phyloP scores from a whole-genome alignment of 2,797 vertebrate species.

The Botia almorhae region DNA sequence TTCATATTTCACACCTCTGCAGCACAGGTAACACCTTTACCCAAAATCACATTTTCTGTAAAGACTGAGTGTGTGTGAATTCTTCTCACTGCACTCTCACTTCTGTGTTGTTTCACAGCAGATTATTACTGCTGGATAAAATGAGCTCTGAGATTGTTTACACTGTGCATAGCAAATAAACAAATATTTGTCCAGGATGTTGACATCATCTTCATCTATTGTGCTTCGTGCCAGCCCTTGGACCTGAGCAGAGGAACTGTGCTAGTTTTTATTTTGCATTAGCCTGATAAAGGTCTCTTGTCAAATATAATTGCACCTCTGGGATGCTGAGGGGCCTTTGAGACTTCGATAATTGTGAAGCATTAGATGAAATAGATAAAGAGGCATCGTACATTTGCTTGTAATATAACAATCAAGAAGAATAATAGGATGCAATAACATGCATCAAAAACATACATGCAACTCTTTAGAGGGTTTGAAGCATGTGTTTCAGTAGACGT shows the following conservation, averaged over 20 bases:
- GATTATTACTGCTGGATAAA: conserved; percentile 34
- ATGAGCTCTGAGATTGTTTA: conserved; percentile 43
- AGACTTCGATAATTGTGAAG: conserved; percentile 17
- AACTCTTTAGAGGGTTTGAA: conserved; percentile 2
- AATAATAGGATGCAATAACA: not conserved
- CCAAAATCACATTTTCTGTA: conserved; percentile 10
- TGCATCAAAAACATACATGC: not conserved
- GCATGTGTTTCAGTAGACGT: not conserved
- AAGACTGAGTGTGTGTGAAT: conserved; percentile 28
- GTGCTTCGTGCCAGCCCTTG: conserved; percentile 29
- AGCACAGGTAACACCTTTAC: conserved; percentile 11
- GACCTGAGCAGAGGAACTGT: conserved; percentile 34
- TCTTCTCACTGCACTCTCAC: conserved; percentile 7
- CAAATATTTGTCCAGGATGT: conserved; percentile 35
- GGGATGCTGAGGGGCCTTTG: conserved; percentile 6
- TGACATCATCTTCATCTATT: conserved; percentile 43
- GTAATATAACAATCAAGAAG: not conserved
- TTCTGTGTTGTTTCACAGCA: conserved; percentile 19
- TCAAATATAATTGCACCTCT: conserved; percentile 42
- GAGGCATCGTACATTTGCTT: not conserved
- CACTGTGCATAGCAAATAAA: conserved; percentile 34
- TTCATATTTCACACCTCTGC: conserved; percentile 22
- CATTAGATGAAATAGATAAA: conserved; percentile 31
- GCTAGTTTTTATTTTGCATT: conserved; percentile 22
- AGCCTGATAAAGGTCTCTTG: conserved; percentile 44